Base-by-base conservation (phyloP, 2,797 vertebrate genomes). In the Poliocrania exsul region DNA sequence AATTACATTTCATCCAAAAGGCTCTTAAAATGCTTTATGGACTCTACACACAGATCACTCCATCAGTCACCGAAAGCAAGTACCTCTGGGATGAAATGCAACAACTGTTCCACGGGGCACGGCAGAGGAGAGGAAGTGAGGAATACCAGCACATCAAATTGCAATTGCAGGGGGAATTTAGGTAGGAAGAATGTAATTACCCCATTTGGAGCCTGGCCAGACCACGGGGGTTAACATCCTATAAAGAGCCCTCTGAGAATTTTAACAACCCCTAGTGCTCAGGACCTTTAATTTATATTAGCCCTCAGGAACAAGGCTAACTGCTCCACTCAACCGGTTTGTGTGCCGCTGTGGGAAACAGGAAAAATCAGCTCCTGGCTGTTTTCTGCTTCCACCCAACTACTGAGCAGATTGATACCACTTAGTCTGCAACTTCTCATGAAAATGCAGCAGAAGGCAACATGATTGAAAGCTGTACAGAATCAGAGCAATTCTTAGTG, bases 111-210 rank as follows among this genome's bases (percentile, higher is more conserved):
- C 91, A 90, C 56, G 2, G 88, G 87, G 92, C 91, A 94, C 1
- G 14, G 93, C 87, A 67, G 80, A 92, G 88, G 86, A 95, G 90
- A 96, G 97, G 97, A 97, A 97, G 95, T 91, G 96, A 97, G 95
- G 96, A 97, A 97, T 95, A 97, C 93, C 96, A 97, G 96, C 96
- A 97, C 85, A 95, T 95, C 96, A 31, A 97, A 97, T 96, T 87
- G 92, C 95, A 96, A 97, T 97, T 97, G 96, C 97, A 96, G 92
- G 94, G 96, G 96, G 95, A 97, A 96, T 97, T 97, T 96, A 96
- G 95, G 96, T 97, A 96, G 96, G 97, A 97, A 97, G 97, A 97
- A 97, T 97, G 96, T 93, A 96, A 97, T 97, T 97, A 97, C 83
- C 89, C 93, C 5, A 9, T 92, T 96, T 97, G 97, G 97, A 96